These are phyloP conservation scores for Tinamus major DNA, from an alignment of 2,797 vertebrate species.

Conservation along the genomic window DNA sequence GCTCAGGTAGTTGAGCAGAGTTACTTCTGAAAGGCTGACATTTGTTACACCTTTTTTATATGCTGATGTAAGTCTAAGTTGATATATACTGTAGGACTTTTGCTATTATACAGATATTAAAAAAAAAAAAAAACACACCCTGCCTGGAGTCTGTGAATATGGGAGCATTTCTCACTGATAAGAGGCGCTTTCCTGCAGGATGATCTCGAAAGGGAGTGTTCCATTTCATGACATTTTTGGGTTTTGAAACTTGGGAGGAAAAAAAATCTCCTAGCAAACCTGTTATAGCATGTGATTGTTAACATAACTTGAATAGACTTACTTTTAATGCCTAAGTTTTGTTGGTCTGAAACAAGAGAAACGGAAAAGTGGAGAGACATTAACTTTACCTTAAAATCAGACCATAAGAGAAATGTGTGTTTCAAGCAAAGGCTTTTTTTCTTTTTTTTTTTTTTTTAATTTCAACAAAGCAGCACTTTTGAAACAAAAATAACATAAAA, in stretches of 20 bases:
- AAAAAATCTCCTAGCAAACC: not conserved
- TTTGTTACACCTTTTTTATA: not conserved
- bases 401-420: not conserved
- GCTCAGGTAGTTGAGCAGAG: not conserved
- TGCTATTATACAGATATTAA: not conserved
- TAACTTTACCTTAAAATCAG: not conserved
- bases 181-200: not conserved
- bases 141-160: not conserved
- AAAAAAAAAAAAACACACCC: not conserved
- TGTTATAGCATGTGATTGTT: not conserved
- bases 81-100: not conserved
- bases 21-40: not conserved
- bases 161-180: accelerated
- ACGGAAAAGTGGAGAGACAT: not conserved
- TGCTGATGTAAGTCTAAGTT: not conserved
- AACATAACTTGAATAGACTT: not conserved
- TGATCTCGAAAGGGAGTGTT: not conserved
- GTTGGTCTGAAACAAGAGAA: not conserved
- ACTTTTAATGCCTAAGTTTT: not conserved
- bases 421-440: not conserved
- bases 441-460: not conserved
- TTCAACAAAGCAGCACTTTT: not conserved
- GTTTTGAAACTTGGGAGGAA: not conserved
- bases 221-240: not conserved
- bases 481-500: not conserved